These are phyloP conservation scores for Lasiurus borealis DNA, from an alignment of 2,113 vertebrate species.

Conservation along the genomic window DNA sequence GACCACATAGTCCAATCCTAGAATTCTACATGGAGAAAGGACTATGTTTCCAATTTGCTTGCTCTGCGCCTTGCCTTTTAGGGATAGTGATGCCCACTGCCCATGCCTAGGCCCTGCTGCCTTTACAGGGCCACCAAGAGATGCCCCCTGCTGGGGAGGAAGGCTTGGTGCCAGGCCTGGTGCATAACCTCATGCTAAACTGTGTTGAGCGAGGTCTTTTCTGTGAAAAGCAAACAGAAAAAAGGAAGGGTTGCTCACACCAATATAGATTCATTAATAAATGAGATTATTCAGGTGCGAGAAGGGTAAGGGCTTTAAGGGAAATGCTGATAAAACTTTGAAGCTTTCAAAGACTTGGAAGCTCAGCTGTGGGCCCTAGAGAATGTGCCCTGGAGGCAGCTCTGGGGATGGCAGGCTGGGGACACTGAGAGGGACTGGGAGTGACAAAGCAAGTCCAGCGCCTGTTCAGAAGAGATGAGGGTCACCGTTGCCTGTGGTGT, in stretches of 20 bases:
- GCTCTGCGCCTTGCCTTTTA: not conserved
- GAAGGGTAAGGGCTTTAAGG: not conserved
- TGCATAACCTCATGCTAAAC: not conserved
- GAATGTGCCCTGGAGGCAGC: too few species aligned
- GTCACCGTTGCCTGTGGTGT: rapidly evolving
- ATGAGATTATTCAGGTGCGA: not conserved
- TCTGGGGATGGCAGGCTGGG: rapidly evolving
- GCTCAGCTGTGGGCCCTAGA: not conserved
- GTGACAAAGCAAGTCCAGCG: rapidly evolving
- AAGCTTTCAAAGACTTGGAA: not conserved
- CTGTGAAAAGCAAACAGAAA: not conserved
- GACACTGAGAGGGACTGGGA: not conserved
- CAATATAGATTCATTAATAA: not conserved
- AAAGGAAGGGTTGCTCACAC: not conserved
- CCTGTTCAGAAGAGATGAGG: not conserved
- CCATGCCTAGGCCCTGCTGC: rapidly evolving
- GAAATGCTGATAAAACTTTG: not conserved
- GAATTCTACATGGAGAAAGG: not conserved
- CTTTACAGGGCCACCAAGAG: not conserved
- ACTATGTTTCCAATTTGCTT: not conserved
- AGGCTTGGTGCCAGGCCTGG: rapidly evolving
- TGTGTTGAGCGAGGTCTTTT: not conserved
- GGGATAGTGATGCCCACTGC: not conserved
- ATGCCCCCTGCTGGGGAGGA: rapidly evolving
- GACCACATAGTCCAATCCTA: not conserved